Base-by-base conservation (phyloP, 2,797 vertebrate species). In the Cichlasoma orientale region DNA sequence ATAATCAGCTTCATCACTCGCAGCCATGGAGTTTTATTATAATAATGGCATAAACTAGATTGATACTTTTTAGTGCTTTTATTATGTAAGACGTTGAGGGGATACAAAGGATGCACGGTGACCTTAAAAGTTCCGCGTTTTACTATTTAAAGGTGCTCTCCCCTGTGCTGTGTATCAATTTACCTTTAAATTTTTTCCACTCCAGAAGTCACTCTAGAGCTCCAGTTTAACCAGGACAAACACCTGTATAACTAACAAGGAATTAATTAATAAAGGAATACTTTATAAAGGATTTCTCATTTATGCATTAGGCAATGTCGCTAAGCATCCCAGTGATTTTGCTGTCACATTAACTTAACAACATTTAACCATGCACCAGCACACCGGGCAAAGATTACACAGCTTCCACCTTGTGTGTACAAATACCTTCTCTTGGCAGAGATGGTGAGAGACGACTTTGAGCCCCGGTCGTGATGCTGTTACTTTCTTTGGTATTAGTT, bases 291-390 rank as follows among this genome's bases (percentile, higher is more conserved):
- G 8, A 56, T 82, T 77, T 75, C 9, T 31, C 36, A 79, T 58
- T 52, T 29, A 71, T 78, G 72, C 56, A 75, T 63, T 47, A 33
- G 36, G 82, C 54, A 79, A 25, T 76, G 50, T 36, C 27, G 58
- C 50, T 31, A 79, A 80, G 82, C 84, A 82, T 85, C 69, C 47
- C 0, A 52, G 79, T 80, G 12, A 86, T 79, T 86, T 83, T 89
- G 86, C 89, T 92, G 80, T 88, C 86, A 90, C 82, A 88, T 90
- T 89, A 89, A 78, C 56, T 50, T 79, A 91, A 89, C 74, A 87
- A 73, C 79, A 84, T 88, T 85, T 82, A 71, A 44, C 83, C 79
- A 83, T 54, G 70, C 58, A 63, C 31, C 53, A 54, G 72, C 7
- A 25, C 58, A 59, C 73, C 3, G 56, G 41, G 69, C 77, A 85